Base-by-base conservation (phyloP, 2,888 invertebrate genomes). In the Drosophila siamana region DNA sequence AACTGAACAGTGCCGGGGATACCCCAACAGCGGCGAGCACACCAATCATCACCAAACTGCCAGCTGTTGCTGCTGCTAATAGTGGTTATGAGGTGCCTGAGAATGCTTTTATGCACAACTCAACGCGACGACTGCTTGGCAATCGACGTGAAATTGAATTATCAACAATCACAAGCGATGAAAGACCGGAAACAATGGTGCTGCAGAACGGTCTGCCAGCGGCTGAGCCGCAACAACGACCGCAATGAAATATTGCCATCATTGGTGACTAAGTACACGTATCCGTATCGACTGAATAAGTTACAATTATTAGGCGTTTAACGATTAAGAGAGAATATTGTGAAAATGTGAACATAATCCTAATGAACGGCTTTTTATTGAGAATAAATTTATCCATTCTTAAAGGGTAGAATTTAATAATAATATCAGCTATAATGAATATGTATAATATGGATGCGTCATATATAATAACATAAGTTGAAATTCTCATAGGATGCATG, bases 71-170 rank as follows among this genome's bases (percentile, higher is more conserved):
- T 19, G 2, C 30, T 15, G 6, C 19, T 5, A 4, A 36, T 7
- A 64, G 52, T n/a, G 43, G 54, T 11, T 91, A 91, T 57, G 91
- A 91, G 74, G 77, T 90, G 65, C 92, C 92, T 0, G 92, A 92
- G 36, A 91, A 88, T 70, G 88, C 90, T 11, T 90, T 89, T 54
- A 91, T 89, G 89, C 74, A 83, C 33, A 90, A 80, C 51, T 88
- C 91, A 2, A 80, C 81, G 13, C 88, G 89, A 24, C 89, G 89
- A 26, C 61, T 92, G 16, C 79, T 92, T 6, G 92, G 92, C 11
- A 87, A 88, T 69, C 69, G 80, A 2, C 88, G 86, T 9, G 92
- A 92, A 74, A 90, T 92, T n/a, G 92, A 92, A 78, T 64, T 92
- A 50, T 89, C 90, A 33, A 83, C 91, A 7, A 92, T 91, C 11